Evolutionary conservation across 1,140 invertebrate species (phyloP).

Genomic region (Zaprionus africanus): DNA sequence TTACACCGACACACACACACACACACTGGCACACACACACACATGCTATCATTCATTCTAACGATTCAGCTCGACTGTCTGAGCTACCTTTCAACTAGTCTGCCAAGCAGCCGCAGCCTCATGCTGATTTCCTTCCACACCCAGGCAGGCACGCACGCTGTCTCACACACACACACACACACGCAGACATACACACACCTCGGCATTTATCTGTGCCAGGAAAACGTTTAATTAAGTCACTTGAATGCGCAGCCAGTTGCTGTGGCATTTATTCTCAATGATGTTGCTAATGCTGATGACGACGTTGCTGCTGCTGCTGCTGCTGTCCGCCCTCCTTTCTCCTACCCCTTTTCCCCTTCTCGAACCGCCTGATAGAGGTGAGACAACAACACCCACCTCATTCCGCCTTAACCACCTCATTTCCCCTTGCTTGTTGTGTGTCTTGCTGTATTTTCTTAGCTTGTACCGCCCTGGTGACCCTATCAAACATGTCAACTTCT

Average conservation of each 20-base stretch:
- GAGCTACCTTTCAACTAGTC: slow-evolving; percentile 37
- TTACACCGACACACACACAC: slow-evolving; percentile 18
- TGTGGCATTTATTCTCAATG: slow-evolving; percentile 75
- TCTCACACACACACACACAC: slow-evolving; percentile 5
- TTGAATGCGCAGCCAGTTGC: slow-evolving; percentile 72
- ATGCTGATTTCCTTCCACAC: slow-evolving; percentile 30
- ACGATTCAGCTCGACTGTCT: slow-evolving; percentile 25
- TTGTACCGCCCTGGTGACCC: slow-evolving; percentile 43
- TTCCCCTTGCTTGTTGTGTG: slow-evolving; percentile 1
- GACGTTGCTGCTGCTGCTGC: slow-evolving; percentile 38
- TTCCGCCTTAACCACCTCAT: neutral
- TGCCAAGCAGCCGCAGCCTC: slow-evolving; percentile 22
- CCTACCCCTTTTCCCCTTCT: neutral
- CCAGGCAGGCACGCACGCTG: slow-evolving; percentile 7
- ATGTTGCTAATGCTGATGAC: slow-evolving; percentile 68
- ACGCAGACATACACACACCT: slow-evolving; percentile 15
- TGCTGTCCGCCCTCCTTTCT: neutral
- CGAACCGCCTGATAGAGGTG: slow-evolving; percentile 12
- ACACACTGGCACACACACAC: slow-evolving; percentile 4
- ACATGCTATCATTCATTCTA: slow-evolving; percentile 47
- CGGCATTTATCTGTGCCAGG: slow-evolving; percentile 68
- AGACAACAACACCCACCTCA: slow-evolving; percentile 13
- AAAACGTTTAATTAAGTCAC: slow-evolving; percentile 76
- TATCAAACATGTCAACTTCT: slow-evolving; percentile 52
- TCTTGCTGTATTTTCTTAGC: slow-evolving; percentile 29